Conservation (phyloP, 2,113 vertebrate species). For the Cyprinodon tularosa region DNA sequence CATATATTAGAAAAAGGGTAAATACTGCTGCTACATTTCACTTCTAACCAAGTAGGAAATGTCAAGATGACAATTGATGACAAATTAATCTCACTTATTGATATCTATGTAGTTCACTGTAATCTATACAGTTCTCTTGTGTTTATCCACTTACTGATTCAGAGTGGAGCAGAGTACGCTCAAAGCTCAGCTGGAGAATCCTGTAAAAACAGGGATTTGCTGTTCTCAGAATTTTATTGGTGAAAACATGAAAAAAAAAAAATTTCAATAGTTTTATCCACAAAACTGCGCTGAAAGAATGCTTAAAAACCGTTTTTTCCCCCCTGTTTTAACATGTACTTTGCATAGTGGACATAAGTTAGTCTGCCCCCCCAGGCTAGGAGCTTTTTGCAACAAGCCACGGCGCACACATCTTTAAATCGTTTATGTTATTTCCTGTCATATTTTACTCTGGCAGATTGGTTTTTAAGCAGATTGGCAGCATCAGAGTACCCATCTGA, state of each 20-base stretch:
- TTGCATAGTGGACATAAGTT: too few species aligned
- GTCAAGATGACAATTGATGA: constrained; percentile 40
- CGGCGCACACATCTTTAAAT: constrained; percentile 23
- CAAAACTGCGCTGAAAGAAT: background rate
- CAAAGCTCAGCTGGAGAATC: background rate
- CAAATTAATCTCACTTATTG: constrained; percentile 56
- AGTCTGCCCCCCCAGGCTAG: constrained; percentile 23
- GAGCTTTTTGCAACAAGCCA: constrained; percentile 38
- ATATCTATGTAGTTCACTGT: constrained; percentile 46
- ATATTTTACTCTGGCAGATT: constrained; percentile 49
- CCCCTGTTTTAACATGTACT: background rate
- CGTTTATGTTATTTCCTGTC: constrained; percentile 44
- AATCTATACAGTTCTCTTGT: constrained; percentile 58
- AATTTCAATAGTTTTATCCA: background rate
- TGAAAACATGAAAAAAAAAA: background rate
- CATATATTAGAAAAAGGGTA: constrained; percentile 16
- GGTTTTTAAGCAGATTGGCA: constrained; percentile 38
- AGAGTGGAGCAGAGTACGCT: constrained; percentile 35
- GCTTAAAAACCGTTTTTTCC: background rate
- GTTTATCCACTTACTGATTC: constrained; percentile 69
- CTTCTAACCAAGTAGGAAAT: constrained; percentile 34
- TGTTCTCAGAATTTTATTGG: background rate
- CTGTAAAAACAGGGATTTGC: background rate
- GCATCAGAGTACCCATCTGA: constrained; percentile 53
- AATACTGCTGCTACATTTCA: constrained; percentile 24